These are phyloP conservation scores for Chrysemys picta DNA, from an alignment of 2,113 vertebrate species.

Conservation along the genomic window DNA sequence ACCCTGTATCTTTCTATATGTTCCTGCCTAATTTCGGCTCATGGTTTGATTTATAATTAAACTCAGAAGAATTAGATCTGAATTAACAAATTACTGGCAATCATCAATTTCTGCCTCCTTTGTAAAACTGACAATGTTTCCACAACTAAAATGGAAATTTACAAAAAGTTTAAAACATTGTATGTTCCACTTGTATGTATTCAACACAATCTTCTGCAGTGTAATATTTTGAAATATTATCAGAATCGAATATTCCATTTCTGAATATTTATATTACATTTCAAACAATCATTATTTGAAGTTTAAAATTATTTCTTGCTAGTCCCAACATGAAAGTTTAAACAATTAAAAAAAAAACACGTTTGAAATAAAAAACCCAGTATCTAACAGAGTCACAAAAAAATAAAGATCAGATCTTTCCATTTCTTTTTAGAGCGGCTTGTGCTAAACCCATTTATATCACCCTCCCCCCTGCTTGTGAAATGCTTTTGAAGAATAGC, in stretches of 20 bases:
- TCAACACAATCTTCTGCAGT: neutral
- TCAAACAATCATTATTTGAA: neutral
- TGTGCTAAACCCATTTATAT: neutral
- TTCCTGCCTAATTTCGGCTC: neutral
- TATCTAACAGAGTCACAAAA: neutral
- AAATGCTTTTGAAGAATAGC: neutral
- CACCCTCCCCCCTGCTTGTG: neutral
- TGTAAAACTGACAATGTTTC: constrained; percentile 1
- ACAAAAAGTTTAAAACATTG: neutral
- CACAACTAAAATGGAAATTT: neutral
- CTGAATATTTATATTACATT: constrained; percentile 1
- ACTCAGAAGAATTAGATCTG: neutral
- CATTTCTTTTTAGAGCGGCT: neutral
- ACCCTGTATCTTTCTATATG: neutral
- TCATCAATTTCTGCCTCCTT: neutral
- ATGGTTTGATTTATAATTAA: neutral
- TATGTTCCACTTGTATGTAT: neutral
- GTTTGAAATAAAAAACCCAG: constrained; percentile 1
- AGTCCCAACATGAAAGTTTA: neutral
- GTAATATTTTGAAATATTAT: constrained; percentile 6
- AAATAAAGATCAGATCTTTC: neutral
- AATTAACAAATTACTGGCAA: neutral
- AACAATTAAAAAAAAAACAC: neutral
- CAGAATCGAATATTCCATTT: neutral
- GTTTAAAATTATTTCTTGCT: constrained; percentile 15